Conservation (phyloP, 2,113 vertebrate species). For the Aspidoscelis tigris region DNA sequence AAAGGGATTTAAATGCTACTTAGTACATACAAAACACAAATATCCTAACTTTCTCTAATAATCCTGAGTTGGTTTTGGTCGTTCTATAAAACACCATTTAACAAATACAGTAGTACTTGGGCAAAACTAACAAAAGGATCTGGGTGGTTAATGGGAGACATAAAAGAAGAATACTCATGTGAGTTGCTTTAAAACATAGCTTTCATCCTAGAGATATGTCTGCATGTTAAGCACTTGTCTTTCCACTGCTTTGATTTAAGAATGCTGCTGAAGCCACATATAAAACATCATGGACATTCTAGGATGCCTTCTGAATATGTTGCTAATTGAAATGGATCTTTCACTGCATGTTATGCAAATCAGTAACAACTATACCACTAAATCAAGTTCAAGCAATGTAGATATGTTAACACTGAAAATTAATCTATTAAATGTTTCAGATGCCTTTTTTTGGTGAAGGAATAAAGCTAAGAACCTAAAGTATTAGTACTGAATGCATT, state of each 20-base stretch:
- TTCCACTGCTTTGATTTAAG: constrained; percentile 31
- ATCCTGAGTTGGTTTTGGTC: constrained; percentile 36
- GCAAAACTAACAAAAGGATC: background rate
- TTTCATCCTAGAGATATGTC: background rate
- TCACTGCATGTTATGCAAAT: constrained; percentile 9
- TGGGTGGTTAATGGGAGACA: background rate
- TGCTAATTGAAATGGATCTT: constrained; percentile 3
- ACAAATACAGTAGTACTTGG: rapidly evolving
- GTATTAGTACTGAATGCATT: background rate
- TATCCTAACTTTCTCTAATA: background rate
- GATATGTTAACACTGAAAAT: background rate
- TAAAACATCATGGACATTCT: background rate
- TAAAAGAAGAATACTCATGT: background rate
- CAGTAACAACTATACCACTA: constrained; percentile 2
- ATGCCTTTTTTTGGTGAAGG: background rate
- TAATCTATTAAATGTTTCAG: background rate
- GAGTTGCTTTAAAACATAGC: constrained; percentile 27
- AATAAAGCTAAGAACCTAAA: background rate
- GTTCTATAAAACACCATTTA: constrained; percentile 31
- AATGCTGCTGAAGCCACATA: background rate
- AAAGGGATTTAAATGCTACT: constrained; percentile 26
- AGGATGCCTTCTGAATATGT: background rate
- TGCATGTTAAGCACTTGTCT: constrained; percentile 5
- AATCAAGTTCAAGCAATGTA: constrained; percentile 23
- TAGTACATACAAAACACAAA: constrained; percentile 31